These are phyloP conservation scores for Drosophila ogumai DNA, from an alignment of 1,140 invertebrate species.

Conservation along the genomic window DNA sequence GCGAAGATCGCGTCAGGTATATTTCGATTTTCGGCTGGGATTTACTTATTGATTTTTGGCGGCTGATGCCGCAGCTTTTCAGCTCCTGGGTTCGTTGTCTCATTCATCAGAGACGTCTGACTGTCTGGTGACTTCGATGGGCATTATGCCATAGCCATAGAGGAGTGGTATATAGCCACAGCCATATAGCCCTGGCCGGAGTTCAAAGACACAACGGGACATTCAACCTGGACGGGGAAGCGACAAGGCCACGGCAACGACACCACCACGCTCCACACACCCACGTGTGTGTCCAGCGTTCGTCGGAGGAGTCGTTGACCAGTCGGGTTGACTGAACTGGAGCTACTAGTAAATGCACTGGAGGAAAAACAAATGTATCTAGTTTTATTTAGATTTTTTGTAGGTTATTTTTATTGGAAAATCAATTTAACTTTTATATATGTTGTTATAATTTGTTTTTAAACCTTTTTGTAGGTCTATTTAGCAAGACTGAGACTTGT, in stretches of 20 bases:
- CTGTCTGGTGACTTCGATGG: slow-evolving; percentile 69
- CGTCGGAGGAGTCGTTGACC: slow-evolving; percentile 62
- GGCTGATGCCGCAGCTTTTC: slow-evolving; percentile 33
- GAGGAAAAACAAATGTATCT: neutral
- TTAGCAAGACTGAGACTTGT: neutral
- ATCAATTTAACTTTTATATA: neutral
- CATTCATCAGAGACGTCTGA: slow-evolving; percentile 79
- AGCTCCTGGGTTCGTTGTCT: slow-evolving; percentile 69
- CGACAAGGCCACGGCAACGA: slow-evolving; percentile 74
- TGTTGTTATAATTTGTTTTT: too few relatives aligned
- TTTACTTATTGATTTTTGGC: slow-evolving; percentile 56
- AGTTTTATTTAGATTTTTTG: too few relatives aligned
- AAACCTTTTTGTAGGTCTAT: neutral
- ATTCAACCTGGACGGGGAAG: slow-evolving; percentile 69
- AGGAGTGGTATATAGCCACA: slow-evolving; percentile 6
- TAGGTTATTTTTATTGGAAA: neutral
- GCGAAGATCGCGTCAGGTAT: slow-evolving; percentile 78
- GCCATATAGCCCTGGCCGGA: slow-evolving; percentile 42
- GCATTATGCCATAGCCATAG: slow-evolving; percentile 71
- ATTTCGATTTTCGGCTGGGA: slow-evolving; percentile 69
- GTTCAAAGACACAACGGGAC: slow-evolving; percentile 82
- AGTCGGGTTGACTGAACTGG: slow-evolving; percentile 54
- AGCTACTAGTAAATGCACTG: slow-evolving; percentile 23
- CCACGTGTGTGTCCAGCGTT: slow-evolving; percentile 60
- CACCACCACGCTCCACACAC: slow-evolving; percentile 65